phyloP scores from a whole-genome alignment of 1,140 invertebrate species.

The Conus betulinus region DNA sequence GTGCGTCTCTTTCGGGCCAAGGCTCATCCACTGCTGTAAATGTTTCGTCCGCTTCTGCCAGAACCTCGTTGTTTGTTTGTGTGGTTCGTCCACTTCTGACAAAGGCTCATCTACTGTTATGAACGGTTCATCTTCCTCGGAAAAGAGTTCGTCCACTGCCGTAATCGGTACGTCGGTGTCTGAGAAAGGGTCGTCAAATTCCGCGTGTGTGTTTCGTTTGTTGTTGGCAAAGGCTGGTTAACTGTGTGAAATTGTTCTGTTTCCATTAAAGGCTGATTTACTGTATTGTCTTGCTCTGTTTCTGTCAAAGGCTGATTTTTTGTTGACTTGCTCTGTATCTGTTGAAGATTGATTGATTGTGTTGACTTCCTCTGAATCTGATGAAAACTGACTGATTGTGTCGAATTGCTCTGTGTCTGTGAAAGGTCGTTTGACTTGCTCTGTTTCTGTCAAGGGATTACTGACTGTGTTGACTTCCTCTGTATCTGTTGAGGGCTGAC shows the following conservation, averaged over 20 bases:
- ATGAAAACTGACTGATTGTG: too few species aligned
- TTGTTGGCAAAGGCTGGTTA: not conserved
- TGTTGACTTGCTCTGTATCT: not conserved
- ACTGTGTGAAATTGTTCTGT: not conserved
- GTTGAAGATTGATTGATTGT: not conserved
- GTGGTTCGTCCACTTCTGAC: not conserved
- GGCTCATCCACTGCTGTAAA: not conserved
- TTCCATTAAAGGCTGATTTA: too few species aligned
- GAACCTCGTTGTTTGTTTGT: not conserved
- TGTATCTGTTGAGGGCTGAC: too few species aligned
- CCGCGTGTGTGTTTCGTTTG: too few species aligned
- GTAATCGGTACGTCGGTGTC: too few species aligned
- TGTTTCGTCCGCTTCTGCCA: not conserved
- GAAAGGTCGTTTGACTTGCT: too few species aligned
- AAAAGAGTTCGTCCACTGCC: too few species aligned
- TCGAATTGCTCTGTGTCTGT: too few species aligned
- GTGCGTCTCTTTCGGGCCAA: not conserved
- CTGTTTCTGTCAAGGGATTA: too few species aligned
- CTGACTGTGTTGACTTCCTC: too few species aligned
- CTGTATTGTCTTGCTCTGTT: too few species aligned
- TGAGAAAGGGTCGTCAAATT: too few species aligned
- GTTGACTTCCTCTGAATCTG: not conserved
- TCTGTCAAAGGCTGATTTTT: not conserved
- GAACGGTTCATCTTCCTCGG: not conserved
- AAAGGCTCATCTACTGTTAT: not conserved